Conservation (phyloP, 2,797 vertebrate genomes). For the Phrynocephalus guinanensis region DNA sequence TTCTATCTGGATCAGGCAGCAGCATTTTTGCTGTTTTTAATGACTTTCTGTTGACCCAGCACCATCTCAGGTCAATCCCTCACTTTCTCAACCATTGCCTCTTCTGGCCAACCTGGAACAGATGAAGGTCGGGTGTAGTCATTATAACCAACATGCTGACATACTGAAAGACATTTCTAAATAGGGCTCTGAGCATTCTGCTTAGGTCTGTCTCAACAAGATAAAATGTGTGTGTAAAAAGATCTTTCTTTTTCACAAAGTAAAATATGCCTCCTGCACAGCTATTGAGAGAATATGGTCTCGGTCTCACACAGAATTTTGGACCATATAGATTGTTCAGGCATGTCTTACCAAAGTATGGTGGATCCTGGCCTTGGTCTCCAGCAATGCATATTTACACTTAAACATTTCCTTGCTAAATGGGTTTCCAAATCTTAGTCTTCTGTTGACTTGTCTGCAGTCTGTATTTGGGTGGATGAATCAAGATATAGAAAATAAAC, state of each 20-base stretch:
- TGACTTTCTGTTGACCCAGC: slow-evolving; percentile 6
- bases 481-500: no score
- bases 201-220: not conserved
- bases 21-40: slow-evolving; percentile 22
- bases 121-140: not conserved
- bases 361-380: no score
- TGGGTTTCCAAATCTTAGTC: not conserved
- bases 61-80: slow-evolving; percentile 24
- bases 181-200: not conserved
- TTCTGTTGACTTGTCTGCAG: not conserved
- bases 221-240: not conserved
- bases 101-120: slow-evolving; percentile 9
- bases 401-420: no score
- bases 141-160: slow-evolving; percentile 17
- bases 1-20: not conserved
- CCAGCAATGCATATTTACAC: no score
- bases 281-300: slow-evolving; percentile 16
- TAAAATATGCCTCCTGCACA: slow-evolving; percentile 15
- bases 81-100: slow-evolving; percentile 7
- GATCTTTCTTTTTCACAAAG: not conserved
- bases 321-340: not conserved
- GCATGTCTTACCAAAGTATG: not conserved
- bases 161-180: slow-evolving; percentile 2
- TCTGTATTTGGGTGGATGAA: not conserved
- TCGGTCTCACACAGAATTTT: not conserved